Evolutionary conservation across 2,113 vertebrate species (phyloP).

Genomic region (Dicerorhinus sumatrensis): DNA sequence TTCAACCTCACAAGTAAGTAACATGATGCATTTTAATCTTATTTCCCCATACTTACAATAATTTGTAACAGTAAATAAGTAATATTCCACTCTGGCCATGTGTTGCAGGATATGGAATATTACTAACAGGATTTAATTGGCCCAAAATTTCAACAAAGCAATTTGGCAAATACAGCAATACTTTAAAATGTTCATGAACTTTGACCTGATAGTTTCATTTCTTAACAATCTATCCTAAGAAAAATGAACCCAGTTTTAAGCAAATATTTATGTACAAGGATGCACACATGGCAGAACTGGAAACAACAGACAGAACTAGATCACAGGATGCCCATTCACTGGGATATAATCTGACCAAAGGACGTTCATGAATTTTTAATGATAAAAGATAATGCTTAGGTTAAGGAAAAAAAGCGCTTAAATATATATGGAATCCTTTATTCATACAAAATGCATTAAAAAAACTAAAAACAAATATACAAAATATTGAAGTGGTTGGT

Average conservation of each 20-base stretch:
- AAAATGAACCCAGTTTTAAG: no score
- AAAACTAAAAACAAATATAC: not conserved
- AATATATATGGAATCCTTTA: not conserved
- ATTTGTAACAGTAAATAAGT: not conserved
- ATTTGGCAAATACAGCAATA: not conserved
- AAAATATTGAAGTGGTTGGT: not conserved
- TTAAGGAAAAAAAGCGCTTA: not conserved
- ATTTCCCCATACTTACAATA: not conserved
- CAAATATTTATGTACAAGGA: not conserved
- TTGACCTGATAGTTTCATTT: not conserved
- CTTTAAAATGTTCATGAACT: not conserved
- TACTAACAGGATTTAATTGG: not conserved
- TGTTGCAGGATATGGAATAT: not conserved
- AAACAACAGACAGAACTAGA: rapidly evolving
- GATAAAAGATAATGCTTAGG: not conserved
- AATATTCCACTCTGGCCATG: not conserved
- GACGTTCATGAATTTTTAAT: not conserved
- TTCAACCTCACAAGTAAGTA: not conserved
- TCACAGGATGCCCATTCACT: rapidly evolving
- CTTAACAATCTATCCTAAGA: not conserved
- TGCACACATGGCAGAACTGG: not conserved
- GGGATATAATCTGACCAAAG: not conserved
- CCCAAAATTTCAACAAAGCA: not conserved
- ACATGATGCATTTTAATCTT: not conserved
- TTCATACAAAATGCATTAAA: not conserved